A percentile compares a stretch with the other conserved stretches of the same genome.
phyloP scores from a whole-genome alignment of 2,888 invertebrate genomes.

The Pollenia labialis region DNA sequence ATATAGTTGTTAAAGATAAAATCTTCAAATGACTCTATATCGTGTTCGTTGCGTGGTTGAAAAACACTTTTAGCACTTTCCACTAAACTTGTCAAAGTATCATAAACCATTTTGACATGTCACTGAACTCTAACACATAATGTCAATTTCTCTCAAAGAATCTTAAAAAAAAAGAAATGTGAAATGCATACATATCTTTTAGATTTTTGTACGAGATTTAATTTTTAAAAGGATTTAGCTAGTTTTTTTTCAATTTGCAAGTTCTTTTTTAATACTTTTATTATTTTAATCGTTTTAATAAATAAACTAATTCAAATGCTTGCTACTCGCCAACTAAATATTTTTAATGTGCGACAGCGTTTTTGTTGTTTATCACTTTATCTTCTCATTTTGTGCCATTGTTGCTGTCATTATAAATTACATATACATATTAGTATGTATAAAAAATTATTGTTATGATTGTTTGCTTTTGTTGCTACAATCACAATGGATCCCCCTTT shows the following conservation, averaged over 20 bases:
- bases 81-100: slow-evolving; percentile 74
- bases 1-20: slow-evolving; percentile 75
- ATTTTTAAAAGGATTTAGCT: background rate
- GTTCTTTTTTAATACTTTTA: background rate
- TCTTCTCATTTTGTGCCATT: slow-evolving; percentile 56
- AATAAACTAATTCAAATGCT: slow-evolving; percentile 55
- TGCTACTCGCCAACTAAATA: slow-evolving; percentile 60
- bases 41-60: slow-evolving; percentile 73
- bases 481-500: slow-evolving; percentile 16
- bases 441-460: slow-evolving; percentile 9
- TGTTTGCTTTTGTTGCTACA: slow-evolving; percentile 42
- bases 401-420: slow-evolving; percentile 13
- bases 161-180: too few relatives aligned
- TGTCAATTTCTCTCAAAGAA: background rate
- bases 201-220: slow-evolving; percentile 5
- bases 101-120: slow-evolving; percentile 73
- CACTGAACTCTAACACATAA: background rate
- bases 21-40: slow-evolving; percentile 74
- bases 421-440: slow-evolving; percentile 1
- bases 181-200: background rate
- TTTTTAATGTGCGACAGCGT: slow-evolving; percentile 65
- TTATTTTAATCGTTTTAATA: slow-evolving; percentile 11
- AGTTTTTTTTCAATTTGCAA: background rate
- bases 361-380: slow-evolving; percentile 68
- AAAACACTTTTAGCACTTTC: slow-evolving; percentile 76